phyloP scores from a whole-genome alignment of 2,797 vertebrate genomes.

The Sphenopsis melanotis region DNA sequence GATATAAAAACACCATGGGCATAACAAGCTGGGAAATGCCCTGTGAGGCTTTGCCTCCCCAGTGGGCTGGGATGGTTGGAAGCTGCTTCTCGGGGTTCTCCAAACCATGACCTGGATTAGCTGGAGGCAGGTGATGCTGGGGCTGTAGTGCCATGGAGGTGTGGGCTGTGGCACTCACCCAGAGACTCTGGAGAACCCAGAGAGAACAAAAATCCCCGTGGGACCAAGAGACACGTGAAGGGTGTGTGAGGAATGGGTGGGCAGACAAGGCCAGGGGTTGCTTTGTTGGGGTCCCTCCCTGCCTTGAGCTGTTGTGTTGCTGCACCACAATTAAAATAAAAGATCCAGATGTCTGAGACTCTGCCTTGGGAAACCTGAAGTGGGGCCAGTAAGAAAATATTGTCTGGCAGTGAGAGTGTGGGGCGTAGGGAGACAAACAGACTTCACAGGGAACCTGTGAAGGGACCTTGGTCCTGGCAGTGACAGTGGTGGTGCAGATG shows the following conservation, averaged over 20 bases:
- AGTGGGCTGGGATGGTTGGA: background rate
- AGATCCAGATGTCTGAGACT: background rate
- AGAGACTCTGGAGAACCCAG: background rate
- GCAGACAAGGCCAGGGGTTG: background rate
- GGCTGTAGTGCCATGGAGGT: background rate
- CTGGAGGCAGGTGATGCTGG: background rate
- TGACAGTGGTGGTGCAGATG: background rate
- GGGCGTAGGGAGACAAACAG: no score
- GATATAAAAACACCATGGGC: background rate
- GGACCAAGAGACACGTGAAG: fast-evolving
- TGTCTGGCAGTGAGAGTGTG: background rate
- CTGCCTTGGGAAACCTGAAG: background rate
- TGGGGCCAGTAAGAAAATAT: background rate
- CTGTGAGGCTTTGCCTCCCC: background rate
- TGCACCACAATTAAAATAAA: background rate
- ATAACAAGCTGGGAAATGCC: background rate
- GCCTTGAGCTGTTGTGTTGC: background rate
- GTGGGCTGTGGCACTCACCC: background rate
- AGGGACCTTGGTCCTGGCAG: background rate
- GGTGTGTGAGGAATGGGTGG: background rate
- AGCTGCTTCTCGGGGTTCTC: background rate
- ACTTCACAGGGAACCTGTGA: no score
- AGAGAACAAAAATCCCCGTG: background rate
- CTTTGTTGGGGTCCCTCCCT: background rate
- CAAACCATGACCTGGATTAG: background rate